A percentile compares a stretch with the other conserved stretches of the same genome.
phyloP scores from a whole-genome alignment of 2,113 vertebrate species.

The Brachyistius frenatus region DNA sequence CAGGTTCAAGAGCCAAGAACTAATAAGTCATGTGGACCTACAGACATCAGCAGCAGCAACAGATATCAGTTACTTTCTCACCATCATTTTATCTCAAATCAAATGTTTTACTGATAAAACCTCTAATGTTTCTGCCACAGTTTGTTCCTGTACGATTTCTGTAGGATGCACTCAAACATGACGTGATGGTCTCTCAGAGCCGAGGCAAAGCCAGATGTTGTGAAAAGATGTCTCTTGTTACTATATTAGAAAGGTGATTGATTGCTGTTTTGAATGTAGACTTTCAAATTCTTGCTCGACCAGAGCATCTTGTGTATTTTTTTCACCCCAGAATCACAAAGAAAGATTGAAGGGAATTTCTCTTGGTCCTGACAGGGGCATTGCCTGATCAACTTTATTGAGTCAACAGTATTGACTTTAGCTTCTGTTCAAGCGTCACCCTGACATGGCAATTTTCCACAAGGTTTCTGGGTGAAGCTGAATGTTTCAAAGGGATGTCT shows the following conservation, averaged over 20 bases:
- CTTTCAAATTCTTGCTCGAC: neutral
- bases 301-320: neutral
- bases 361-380: constrained; percentile 31
- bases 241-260: neutral
- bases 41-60: neutral
- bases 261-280: neutral
- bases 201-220: neutral
- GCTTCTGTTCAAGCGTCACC: constrained; percentile 49
- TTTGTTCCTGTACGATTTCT: neutral
- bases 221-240: neutral
- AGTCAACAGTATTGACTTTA: constrained; percentile 56
- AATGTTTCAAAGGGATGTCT: constrained; percentile 34
- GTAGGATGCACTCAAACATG: neutral
- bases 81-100: neutral
- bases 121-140: neutral
- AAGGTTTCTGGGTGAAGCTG: constrained; percentile 39
- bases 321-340: neutral
- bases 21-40: neutral
- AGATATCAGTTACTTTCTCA: neutral
- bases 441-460: constrained; percentile 51
- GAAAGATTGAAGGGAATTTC: constrained; percentile 37
- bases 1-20: neutral
- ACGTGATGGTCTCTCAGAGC: neutral
- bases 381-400: constrained; percentile 58
- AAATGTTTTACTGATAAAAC: neutral